phyloP scores from a whole-genome alignment of 2,113 vertebrate species.

The Psettodes erumei region DNA sequence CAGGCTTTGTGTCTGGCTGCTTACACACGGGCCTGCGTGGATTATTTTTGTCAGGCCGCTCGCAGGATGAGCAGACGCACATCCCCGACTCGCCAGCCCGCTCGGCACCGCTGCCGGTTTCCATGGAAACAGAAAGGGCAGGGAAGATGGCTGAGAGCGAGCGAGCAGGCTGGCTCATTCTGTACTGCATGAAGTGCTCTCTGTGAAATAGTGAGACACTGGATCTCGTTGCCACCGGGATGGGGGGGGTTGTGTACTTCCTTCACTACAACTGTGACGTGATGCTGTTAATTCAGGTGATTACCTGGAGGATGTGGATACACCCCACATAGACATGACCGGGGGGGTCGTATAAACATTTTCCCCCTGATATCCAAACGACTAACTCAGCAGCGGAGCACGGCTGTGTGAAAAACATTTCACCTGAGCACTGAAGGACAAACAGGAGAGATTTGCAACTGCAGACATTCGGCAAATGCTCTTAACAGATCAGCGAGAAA shows the following conservation, averaged over 20 bases:
- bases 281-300: constrained; percentile 21
- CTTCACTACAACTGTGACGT: constrained; percentile 3
- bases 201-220: constrained; percentile 29
- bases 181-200: constrained; percentile 36
- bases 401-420: neutral
- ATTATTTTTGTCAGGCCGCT: constrained; percentile 62
- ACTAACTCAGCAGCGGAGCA: neutral
- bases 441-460: constrained; percentile 2
- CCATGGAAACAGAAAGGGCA: constrained; percentile 60
- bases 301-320: neutral
- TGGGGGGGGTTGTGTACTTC: neutral
- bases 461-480: constrained; percentile 22
- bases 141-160: constrained; percentile 49
- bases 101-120: constrained; percentile 41
- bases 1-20: constrained; percentile 67
- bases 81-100: constrained; percentile 16
- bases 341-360: no score
- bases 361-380: neutral
- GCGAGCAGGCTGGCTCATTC: constrained; percentile 30
- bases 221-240: constrained; percentile 6
- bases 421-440: neutral
- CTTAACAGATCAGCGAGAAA: constrained; percentile 17
- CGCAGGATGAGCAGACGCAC: constrained; percentile 52
- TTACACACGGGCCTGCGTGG: constrained; percentile 32
- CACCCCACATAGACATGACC: no score